These are phyloP conservation scores for Synergus itoensis DNA, from an alignment of 2,888 invertebrate genomes.

Conservation along the genomic window DNA sequence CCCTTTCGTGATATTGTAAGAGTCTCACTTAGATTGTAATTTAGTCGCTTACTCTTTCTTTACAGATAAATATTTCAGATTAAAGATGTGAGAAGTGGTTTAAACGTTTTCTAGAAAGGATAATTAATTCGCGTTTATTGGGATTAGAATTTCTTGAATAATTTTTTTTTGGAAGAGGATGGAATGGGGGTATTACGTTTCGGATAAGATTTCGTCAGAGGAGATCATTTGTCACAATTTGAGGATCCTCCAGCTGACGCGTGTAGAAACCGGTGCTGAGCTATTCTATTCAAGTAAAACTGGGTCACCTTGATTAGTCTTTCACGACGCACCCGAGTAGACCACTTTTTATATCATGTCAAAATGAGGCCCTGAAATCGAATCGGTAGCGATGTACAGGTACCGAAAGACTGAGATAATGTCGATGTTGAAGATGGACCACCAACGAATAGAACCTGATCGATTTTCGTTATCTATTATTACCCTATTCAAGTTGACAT, in stretches of 20 bases:
- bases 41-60: not conserved
- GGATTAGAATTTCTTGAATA: not conserved
- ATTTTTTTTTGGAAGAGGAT: not conserved
- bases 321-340: conserved; percentile 13
- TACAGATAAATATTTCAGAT: not conserved
- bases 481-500: not conserved
- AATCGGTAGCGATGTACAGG: conserved; percentile 21
- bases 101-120: not conserved
- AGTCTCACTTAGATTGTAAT: not conserved
- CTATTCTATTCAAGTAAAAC: conserved; percentile 33
- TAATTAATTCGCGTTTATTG: not conserved
- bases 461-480: conserved; percentile 14
- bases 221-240: conserved; percentile 65
- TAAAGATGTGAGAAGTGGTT: not conserved
- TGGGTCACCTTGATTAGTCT: conserved; percentile 31
- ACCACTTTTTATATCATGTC: conserved; percentile 13
- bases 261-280: conserved; percentile 12
- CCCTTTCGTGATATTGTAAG: not conserved
- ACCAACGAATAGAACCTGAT: conserved; percentile 26
- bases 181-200: conserved; percentile 11
- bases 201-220: conserved; percentile 60
- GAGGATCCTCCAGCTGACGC: conserved; percentile 32
- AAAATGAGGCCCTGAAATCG: conserved; percentile 18
- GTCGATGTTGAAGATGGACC: conserved; percentile 2
- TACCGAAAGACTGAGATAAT: not conserved